Conservation (phyloP, 2,888 invertebrate species). For the Adineta ricciae region DNA sequence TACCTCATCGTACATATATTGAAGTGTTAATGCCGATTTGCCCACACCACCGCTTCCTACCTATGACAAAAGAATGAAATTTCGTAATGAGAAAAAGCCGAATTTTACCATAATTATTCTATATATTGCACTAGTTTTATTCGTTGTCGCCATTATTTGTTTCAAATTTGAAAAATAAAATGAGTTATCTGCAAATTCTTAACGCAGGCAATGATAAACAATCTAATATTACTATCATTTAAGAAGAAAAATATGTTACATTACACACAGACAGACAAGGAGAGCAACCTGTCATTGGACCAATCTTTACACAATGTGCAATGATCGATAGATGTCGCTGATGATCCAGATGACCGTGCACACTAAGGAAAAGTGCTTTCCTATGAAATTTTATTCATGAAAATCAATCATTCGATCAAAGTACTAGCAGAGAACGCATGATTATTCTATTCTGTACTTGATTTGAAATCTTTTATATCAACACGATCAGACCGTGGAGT, state of each 20-base stretch:
- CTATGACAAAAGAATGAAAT: conserved; percentile 47
- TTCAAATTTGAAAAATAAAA: background rate
- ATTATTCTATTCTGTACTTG: too few species aligned
- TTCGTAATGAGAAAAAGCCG: background rate
- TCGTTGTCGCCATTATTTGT: background rate
- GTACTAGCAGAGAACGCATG: too few species aligned
- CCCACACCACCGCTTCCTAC: conserved; percentile 98
- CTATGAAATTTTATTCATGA: too few species aligned
- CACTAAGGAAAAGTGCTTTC: too few species aligned
- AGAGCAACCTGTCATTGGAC: too few species aligned
- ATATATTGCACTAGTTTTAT: background rate
- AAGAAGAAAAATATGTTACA: background rate
- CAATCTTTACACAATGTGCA: too few species aligned
- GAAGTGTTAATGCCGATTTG: conserved; percentile 93
- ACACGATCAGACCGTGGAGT: too few species aligned
- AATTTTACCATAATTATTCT: background rate
- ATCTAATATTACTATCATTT: background rate
- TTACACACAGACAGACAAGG: too few species aligned
- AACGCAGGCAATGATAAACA: background rate
- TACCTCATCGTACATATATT: conserved; percentile 95
- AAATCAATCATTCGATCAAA: too few species aligned
- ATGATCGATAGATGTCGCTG: too few species aligned
- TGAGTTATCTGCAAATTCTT: background rate
- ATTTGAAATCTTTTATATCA: too few species aligned
- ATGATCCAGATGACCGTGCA: too few species aligned